Evolutionary conservation across 2,113 vertebrate genomes (phyloP).

Genomic region (Anoura caudifer): DNA sequence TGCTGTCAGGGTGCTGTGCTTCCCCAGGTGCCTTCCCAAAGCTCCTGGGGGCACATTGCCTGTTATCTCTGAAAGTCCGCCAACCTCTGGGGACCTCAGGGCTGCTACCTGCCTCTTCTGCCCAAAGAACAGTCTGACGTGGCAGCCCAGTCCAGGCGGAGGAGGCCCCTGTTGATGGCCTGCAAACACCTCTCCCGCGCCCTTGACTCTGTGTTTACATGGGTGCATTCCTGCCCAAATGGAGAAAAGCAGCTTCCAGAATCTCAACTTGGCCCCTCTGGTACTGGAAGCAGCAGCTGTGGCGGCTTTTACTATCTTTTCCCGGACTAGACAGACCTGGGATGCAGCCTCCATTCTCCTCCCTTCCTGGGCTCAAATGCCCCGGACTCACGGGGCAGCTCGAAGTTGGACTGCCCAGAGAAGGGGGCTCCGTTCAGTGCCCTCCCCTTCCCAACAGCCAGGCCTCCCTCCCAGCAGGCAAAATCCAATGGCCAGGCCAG

Average conservation of each 20-base stretch:
- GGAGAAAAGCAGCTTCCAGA: background rate
- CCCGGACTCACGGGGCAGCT: background rate
- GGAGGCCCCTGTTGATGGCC: rapidly evolving
- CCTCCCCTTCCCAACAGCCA: background rate
- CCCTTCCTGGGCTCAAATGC: background rate
- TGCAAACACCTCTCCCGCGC: rapidly evolving
- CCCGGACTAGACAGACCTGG: too few relatives aligned
- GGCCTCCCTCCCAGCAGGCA: too few relatives aligned
- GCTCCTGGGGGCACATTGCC: rapidly evolving
- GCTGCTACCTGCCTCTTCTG: background rate
- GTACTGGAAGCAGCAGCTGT: background rate
- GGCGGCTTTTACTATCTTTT: background rate
- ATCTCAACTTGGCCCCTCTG: background rate
- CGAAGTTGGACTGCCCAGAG: background rate
- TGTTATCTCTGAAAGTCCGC: background rate
- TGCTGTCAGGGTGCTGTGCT: background rate
- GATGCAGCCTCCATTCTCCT: rapidly evolving
- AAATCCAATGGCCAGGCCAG: background rate
- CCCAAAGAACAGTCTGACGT: background rate
- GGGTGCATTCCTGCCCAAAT: rapidly evolving
- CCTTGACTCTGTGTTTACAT: rapidly evolving
- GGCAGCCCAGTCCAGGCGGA: background rate
- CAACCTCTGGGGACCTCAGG: background rate
- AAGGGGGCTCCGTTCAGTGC: background rate
- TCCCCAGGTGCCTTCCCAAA: background rate